Evolutionary conservation across 2,888 invertebrate genomes (phyloP), one percentile per base, ranked within the genome.

Genomic region (Erebia epiphron): DNA sequence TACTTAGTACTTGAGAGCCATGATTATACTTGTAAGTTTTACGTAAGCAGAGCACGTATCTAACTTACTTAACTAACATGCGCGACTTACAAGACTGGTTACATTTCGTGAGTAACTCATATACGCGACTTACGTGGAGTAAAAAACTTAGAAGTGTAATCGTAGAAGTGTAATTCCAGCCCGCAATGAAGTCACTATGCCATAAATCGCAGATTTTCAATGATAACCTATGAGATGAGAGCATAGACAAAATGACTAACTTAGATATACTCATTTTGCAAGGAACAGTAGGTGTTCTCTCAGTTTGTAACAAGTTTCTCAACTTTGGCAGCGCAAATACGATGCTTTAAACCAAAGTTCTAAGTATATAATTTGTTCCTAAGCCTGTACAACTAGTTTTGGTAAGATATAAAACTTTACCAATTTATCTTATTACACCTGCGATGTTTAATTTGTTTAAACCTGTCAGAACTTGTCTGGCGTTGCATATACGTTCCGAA

Each of bases 361-460:
- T 68, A 46, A 69, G 69, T 61, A 68, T 43, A 66, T 70, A 72
- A 74, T 74, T 72, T 73, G 70, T 73, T 67, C 70, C 69, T 72
- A 73, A 75, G 71, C 70, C 70, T 66, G 54, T 68, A 67, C 68
- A 69, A 74, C 68, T 74, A 69, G 74, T 73, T 74, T 69, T 49
- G 52, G 68, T 46, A 70, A 72, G 73, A 72, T 72, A 65, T 74
- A 72, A 72, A 72, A 74, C 65, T 74, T 73, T 71, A n/a, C 66
- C 69, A 68, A 74, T 74, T 74, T 68, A 65, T 74, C 72, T 74
- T 68, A 69, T 68, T 70, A 61, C 72, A 74, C 73, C 70, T 74
- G 69, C n/a, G 43, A 52, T 69, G 54, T 66, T 65, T 66, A 50
- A 61, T 57, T 74, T 60, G 60, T 72, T 72, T 67, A 26, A 54